These are phyloP conservation scores for Ceratosolen fusciceps DNA, from an alignment of 1,140 invertebrate genomes.

Conservation along the genomic window DNA sequence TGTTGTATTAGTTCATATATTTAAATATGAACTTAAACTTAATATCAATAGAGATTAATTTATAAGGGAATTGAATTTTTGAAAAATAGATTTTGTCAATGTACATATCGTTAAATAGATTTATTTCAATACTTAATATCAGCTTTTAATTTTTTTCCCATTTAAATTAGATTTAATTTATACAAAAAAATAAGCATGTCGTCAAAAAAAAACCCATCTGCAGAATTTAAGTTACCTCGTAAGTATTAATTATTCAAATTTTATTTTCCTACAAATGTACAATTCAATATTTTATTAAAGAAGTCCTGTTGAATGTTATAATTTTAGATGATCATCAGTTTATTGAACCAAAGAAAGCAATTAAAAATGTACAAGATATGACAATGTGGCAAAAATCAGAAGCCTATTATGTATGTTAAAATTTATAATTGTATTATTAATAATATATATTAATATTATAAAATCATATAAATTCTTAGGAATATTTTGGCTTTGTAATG, in stretches of 20 bases:
- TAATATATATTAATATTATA: constrained; percentile 22
- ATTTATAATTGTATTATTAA: constrained; percentile 16
- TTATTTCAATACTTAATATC: neutral
- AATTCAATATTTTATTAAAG: constrained; percentile 30
- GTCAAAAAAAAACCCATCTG: constrained; percentile 34
- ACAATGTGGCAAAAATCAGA: constrained; percentile 86
- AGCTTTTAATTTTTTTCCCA: neutral
- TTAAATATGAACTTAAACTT: neutral
- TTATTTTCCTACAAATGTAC: constrained; percentile 17
- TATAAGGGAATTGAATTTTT: neutral
- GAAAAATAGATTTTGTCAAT: constrained; percentile 17
- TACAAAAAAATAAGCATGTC: constrained; percentile 50
- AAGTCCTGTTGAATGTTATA: constrained; percentile 34
- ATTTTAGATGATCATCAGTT: constrained; percentile 74
- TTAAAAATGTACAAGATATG: constrained; percentile 82
- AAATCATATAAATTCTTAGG: constrained; percentile 71
- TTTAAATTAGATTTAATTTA: constrained; percentile 7
- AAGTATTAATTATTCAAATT: constrained; percentile 10
- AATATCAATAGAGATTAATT: neutral
- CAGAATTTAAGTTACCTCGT: constrained; percentile 53
- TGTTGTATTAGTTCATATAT: neutral
- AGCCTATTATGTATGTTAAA: constrained; percentile 80
- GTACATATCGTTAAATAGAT: neutral
- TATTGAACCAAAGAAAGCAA: constrained; percentile 77
- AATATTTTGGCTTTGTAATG: constrained; percentile 89